phyloP scores from a whole-genome alignment of 2,113 vertebrate genomes.

The Indri indri region DNA sequence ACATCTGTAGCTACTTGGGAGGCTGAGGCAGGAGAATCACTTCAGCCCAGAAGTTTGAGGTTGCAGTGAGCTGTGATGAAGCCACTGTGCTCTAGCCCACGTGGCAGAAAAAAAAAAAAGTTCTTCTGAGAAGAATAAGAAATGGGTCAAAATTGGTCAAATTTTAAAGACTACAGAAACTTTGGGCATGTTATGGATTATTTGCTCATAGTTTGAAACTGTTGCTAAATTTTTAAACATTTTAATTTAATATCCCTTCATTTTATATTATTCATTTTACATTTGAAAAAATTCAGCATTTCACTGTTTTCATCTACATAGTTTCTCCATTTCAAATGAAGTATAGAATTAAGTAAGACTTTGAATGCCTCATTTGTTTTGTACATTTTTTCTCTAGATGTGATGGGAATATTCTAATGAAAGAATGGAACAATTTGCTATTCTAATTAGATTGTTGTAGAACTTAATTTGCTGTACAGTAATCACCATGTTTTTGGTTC shows the following conservation, averaged over 20 bases:
- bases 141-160: background rate
- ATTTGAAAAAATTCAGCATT: background rate
- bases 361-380: constrained; percentile 22
- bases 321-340: background rate
- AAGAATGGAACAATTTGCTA: constrained; percentile 59
- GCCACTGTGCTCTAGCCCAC: too few species aligned
- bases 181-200: background rate
- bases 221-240: background rate
- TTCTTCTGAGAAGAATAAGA: background rate
- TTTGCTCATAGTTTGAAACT: background rate
- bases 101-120: too few species aligned
- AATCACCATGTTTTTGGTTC: constrained; percentile 53
- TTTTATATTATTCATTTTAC: background rate
- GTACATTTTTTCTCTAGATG: constrained; percentile 14
- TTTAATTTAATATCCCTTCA: background rate
- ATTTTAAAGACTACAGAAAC: background rate
- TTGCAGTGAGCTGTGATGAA: too few species aligned
- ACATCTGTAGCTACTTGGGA: too few species aligned
- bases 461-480: constrained; percentile 60
- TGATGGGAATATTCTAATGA: constrained; percentile 43
- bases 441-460: constrained; percentile 55
- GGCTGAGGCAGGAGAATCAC: too few species aligned
- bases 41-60: too few species aligned
- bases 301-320: background rate
- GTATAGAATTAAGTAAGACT: constrained; percentile 23